Evolutionary conservation across 2,888 invertebrate species (phyloP).

Genomic region (Drosophila anceps): DNA sequence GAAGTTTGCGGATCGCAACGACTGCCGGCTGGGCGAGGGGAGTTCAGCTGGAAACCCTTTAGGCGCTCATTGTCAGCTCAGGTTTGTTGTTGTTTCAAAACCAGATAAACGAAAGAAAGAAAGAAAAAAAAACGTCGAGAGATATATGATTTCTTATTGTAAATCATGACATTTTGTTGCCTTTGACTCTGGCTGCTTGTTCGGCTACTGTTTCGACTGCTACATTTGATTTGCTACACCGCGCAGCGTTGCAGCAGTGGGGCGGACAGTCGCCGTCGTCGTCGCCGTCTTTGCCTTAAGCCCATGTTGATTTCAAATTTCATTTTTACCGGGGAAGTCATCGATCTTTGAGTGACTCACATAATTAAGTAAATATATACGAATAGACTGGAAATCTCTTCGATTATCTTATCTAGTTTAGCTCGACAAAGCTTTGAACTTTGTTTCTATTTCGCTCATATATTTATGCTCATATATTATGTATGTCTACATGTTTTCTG

Average conservation of each 20-base stretch:
- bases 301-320: slow-evolving; percentile 11
- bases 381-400: neutral
- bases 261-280: neutral
- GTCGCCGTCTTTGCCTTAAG: neutral
- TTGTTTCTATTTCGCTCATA: too few relatives aligned
- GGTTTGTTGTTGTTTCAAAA: slow-evolving; percentile 50
- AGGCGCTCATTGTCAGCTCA: slow-evolving; percentile 78
- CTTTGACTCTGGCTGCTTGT: slow-evolving; percentile 56
- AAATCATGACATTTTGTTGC: slow-evolving; percentile 78
- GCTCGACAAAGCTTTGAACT: neutral
- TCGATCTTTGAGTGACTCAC: slow-evolving; percentile 22
- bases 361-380: slow-evolving; percentile 3
- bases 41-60: slow-evolving; percentile 73
- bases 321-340: slow-evolving; percentile 13
- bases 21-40: slow-evolving; percentile 9
- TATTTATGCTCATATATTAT: neutral
- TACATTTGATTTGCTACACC: slow-evolving; percentile 48
- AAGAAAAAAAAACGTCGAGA: slow-evolving; percentile 44
- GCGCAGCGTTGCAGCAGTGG: neutral
- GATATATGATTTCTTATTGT: slow-evolving; percentile 77
- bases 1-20: slow-evolving; percentile 26
- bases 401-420: slow-evolving; percentile 2
- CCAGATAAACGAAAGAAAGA: slow-evolving; percentile 59
- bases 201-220: slow-evolving; percentile 66
- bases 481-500: neutral